These are phyloP conservation scores for Torymus auratus DNA, from an alignment of 2,888 invertebrate genomes.

Conservation along the genomic window DNA sequence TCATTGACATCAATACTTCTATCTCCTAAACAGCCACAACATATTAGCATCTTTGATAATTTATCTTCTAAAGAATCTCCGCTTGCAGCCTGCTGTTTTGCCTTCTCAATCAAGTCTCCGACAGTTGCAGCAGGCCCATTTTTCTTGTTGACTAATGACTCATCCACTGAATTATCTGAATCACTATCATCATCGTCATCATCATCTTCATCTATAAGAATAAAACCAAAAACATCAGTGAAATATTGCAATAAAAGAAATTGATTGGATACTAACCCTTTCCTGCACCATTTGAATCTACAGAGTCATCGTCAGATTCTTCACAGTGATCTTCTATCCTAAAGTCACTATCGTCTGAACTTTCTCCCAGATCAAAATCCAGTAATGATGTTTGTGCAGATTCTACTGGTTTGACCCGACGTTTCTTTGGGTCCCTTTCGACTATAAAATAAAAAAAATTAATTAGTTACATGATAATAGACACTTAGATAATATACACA, in stretches of 20 bases:
- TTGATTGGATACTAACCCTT: conserved; percentile 75
- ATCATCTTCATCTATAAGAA: conserved; percentile 51
- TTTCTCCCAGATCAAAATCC: conserved; percentile 92
- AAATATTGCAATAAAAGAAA: background rate
- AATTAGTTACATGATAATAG: background rate
- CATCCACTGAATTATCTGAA: conserved; percentile 75
- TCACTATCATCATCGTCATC: conserved; percentile 73
- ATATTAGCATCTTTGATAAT: conserved; percentile 87
- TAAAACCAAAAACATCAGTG: background rate
- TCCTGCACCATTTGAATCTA: conserved; percentile 83
- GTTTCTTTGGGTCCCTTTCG: conserved; percentile 87
- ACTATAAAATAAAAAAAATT: conserved; percentile 71
- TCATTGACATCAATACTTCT: conserved; percentile 95
- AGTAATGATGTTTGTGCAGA: conserved; percentile 84
- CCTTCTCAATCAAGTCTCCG: conserved; percentile 79
- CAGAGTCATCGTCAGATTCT: conserved; percentile 87
- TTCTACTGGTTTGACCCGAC: conserved; percentile 88
- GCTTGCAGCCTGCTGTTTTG: conserved; percentile 76
- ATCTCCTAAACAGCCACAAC: conserved; percentile 95
- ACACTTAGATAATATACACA: no score
- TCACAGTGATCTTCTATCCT: conserved; percentile 90
- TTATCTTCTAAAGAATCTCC: conserved; percentile 76
- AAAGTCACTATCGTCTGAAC: conserved; percentile 96
- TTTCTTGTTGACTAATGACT: conserved; percentile 73
- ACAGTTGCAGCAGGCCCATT: conserved; percentile 72